phyloP scores from a whole-genome alignment of 2,888 invertebrate genomes.

The Darwinula stevensoni region DNA sequence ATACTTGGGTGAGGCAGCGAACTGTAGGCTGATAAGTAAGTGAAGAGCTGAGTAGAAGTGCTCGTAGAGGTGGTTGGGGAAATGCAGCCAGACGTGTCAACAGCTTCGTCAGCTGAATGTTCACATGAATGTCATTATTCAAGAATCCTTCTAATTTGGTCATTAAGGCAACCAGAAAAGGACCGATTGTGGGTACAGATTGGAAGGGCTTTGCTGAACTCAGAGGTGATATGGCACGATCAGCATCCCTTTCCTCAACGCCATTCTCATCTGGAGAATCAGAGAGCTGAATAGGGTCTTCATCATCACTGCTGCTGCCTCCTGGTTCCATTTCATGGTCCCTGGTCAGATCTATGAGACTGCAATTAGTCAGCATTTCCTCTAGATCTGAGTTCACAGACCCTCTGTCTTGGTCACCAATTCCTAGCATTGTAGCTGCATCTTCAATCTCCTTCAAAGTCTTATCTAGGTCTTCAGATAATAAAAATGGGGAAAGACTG shows the following conservation, averaged over 20 bases:
- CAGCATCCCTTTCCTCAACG: constrained; percentile 4
- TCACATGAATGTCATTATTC: constrained; percentile 50
- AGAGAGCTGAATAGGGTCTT: constrained; percentile 3
- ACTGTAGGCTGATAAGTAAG: constrained; percentile 64
- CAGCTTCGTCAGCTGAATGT: constrained; percentile 59
- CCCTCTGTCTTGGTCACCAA: no score
- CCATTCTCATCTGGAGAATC: not conserved
- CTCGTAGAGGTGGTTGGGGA: constrained; percentile 59
- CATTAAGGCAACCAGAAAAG: constrained; percentile 45
- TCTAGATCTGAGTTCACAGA: no score
- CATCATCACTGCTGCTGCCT: constrained; percentile 3
- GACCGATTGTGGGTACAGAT: constrained; percentile 29
- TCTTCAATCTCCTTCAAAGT: no score
- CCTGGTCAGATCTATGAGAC: no score
- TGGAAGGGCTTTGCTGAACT: no score
- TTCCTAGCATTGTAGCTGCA: no score
- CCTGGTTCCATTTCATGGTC: constrained; percentile 1
- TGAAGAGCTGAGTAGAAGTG: constrained; percentile 56
- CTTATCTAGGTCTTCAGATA: no score
- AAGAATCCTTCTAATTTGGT: constrained; percentile 52
- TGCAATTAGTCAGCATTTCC: no score
- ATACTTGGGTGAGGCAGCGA: constrained; percentile 67
- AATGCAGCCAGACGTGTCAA: constrained; percentile 57
- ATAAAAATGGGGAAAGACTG: no score
- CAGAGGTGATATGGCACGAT: constrained; percentile 5